Conservation (phyloP, 2,797 vertebrate species). For the Sarcophilus harrisii region DNA sequence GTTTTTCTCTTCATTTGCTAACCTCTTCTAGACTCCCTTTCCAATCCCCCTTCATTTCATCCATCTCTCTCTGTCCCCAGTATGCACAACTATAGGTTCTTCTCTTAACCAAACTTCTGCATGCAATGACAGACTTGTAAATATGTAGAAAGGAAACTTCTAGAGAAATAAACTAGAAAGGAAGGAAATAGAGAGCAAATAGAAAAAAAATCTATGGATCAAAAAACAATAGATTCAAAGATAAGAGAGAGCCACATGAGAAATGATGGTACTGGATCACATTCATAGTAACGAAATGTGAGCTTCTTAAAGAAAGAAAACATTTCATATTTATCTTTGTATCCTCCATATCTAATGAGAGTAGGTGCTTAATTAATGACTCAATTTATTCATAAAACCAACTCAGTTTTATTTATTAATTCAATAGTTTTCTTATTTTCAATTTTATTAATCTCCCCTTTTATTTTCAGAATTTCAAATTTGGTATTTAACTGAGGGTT, state of each 20-base stretch:
- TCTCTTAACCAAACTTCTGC: background rate
- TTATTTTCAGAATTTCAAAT: no score
- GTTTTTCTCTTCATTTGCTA: background rate
- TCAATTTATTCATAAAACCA: no score
- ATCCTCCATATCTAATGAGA: no score
- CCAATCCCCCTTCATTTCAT: background rate
- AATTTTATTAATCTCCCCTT: no score
- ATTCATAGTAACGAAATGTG: background rate
- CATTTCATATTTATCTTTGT: no score
- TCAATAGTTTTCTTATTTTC: no score
- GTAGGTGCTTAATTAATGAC: no score
- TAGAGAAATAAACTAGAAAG: background rate
- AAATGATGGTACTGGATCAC: background rate
- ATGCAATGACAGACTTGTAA: background rate
- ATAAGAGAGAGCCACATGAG: background rate
- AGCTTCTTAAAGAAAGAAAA: no score
- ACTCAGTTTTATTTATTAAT: no score
- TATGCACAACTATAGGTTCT: background rate
- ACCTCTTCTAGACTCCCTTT: background rate
- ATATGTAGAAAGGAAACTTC: background rate
- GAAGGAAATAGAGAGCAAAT: background rate
- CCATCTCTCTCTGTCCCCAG: background rate
- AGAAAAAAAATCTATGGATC: background rate
- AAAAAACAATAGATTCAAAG: background rate
- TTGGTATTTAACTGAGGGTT: no score